Percentiles rank a stretch among this genome's conserved stretches.
These are phyloP conservation scores for Alca torda DNA, from an alignment of 2,797 vertebrate genomes.

Conservation along the genomic window DNA sequence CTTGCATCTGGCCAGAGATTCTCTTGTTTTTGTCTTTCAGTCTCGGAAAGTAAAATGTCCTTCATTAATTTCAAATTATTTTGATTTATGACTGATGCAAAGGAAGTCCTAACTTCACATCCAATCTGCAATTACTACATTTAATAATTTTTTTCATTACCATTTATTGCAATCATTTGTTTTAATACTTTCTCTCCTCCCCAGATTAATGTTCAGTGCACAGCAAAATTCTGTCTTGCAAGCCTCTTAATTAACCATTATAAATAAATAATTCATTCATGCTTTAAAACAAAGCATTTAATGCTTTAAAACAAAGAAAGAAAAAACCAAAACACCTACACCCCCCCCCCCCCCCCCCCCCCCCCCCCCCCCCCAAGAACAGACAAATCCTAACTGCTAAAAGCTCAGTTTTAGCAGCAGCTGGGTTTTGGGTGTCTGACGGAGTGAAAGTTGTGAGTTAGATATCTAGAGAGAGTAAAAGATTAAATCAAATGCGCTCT, in stretches of 20 bases:
- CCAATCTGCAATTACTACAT: background rate
- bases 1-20: background rate
- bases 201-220: background rate
- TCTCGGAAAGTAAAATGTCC: background rate
- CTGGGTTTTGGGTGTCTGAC: background rate
- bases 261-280: background rate
- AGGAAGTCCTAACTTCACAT: background rate
- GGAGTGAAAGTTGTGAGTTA: background rate
- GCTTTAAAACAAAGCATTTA: background rate
- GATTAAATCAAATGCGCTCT: background rate
- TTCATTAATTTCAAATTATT: background rate
- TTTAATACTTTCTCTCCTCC: background rate
- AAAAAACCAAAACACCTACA: background rate
- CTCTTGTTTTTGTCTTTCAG: background rate
- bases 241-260: background rate
- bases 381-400: background rate
- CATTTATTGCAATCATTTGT: background rate
- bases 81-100: background rate
- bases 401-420: background rate
- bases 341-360: too few species aligned
- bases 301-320: background rate
- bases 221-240: background rate
- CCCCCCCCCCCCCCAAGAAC: background rate
- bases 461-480: background rate
- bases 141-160: background rate